Conservation (phyloP, 1,140 invertebrate genomes). For the Globodera ellingtonae region DNA sequence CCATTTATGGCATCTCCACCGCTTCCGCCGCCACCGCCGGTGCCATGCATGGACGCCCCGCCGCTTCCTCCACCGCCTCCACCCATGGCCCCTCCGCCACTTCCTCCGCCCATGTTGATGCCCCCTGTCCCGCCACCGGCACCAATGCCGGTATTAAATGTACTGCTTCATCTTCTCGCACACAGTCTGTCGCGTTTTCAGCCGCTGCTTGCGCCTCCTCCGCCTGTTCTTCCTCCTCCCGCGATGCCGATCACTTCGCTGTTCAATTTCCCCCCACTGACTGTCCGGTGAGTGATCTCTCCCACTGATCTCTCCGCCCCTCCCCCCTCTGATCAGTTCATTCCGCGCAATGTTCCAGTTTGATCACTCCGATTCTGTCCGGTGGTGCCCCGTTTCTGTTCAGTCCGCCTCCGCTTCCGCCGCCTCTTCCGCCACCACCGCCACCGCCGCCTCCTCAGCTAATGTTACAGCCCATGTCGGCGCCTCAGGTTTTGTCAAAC, state of each 20-base stretch:
- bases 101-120: neutral
- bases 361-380: constrained; percentile 1
- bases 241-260: neutral
- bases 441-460: neutral
- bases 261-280: constrained; percentile 11
- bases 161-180: neutral
- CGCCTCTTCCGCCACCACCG: neutral
- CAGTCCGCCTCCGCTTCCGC: constrained; percentile 3
- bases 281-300: neutral
- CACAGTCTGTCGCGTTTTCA: neutral
- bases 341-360: neutral
- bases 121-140: constrained; percentile 2
- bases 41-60: constrained; percentile 15
- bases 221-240: neutral
- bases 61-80: constrained; percentile 10
- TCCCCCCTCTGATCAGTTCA: neutral
- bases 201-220: neutral
- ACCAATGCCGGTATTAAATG: neutral
- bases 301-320: neutral
- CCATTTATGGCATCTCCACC: neutral
- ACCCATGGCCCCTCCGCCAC: constrained; percentile 5
- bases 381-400: neutral
- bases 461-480: neutral
- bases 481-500: neutral
- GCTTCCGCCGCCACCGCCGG: neutral